Percentiles rank a stretch among this genome's conserved stretches.
Conservation (phyloP, 2,113 vertebrate species). For the Mastomys natalensis region DNA sequence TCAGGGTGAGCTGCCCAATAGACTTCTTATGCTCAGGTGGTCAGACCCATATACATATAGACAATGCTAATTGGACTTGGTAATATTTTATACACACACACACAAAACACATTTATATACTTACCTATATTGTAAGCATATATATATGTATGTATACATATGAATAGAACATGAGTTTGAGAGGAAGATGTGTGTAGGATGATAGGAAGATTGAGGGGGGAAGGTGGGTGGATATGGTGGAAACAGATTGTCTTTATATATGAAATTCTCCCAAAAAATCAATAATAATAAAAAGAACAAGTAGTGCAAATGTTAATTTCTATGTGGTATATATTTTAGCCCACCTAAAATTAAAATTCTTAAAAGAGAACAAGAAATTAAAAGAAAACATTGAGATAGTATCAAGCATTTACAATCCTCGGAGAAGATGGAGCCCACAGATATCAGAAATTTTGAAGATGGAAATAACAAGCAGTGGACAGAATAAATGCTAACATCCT, state of each 20-base stretch:
- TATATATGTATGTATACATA: too few relatives aligned
- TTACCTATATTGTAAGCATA: neutral
- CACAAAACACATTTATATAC: neutral
- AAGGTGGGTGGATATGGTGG: neutral
- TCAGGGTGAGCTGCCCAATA: too few relatives aligned
- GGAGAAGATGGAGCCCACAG: neutral
- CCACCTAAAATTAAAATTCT: constrained; percentile 10
- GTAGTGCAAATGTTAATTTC: neutral
- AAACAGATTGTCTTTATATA: neutral
- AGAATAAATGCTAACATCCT: neutral
- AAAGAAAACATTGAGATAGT: neutral
- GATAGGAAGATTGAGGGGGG: neutral
- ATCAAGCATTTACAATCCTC: neutral
- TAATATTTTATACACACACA: neutral
- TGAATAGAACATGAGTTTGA: neutral
- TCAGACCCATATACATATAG: neutral
- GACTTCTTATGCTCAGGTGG: neutral
- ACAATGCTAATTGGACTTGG: neutral
- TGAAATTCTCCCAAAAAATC: neutral
- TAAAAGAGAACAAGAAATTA: neutral
- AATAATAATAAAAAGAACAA: neutral
- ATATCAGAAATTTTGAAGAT: neutral
- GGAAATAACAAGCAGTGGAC: neutral
- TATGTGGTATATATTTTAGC: neutral
- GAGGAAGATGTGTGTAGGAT: neutral